Evolutionary conservation across 2,113 vertebrate species (phyloP).

Genomic region (Notiomystis cincta): DNA sequence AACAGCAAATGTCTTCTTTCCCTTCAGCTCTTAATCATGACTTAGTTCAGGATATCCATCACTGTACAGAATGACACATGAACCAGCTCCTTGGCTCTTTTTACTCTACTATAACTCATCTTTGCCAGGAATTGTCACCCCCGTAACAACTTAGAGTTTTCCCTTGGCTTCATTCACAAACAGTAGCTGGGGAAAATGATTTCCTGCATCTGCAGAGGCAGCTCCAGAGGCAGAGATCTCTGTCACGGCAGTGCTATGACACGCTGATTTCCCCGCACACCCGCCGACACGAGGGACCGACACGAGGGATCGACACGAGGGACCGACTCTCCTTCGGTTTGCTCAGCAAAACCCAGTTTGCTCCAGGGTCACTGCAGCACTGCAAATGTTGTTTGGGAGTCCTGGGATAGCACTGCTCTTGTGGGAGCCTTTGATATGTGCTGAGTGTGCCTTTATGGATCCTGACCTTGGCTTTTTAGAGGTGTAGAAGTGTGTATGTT

Average conservation of each 20-base stretch:
- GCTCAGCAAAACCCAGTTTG: neutral
- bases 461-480: neutral
- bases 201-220: slow-evolving; percentile 30
- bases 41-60: slow-evolving; percentile 7
- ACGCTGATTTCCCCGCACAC: slow-evolving; percentile 24
- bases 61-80: neutral
- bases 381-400: neutral
- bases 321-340: neutral
- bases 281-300: neutral
- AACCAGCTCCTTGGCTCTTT: slow-evolving; percentile 6
- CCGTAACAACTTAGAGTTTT: slow-evolving; percentile 19
- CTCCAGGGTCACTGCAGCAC: neutral
- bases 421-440: neutral
- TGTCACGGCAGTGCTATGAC: neutral
- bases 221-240: slow-evolving; percentile 36
- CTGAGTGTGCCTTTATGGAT: neutral
- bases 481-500: neutral
- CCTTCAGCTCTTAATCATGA: neutral
- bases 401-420: neutral
- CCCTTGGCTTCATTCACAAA: slow-evolving; percentile 45
- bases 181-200: slow-evolving; percentile 36
- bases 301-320: neutral
- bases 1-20: neutral
- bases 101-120: slow-evolving; percentile 25
- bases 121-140: slow-evolving; percentile 40